Base-by-base conservation (phyloP, 2,888 invertebrate species). In the Adelphocoris suturalis region DNA sequence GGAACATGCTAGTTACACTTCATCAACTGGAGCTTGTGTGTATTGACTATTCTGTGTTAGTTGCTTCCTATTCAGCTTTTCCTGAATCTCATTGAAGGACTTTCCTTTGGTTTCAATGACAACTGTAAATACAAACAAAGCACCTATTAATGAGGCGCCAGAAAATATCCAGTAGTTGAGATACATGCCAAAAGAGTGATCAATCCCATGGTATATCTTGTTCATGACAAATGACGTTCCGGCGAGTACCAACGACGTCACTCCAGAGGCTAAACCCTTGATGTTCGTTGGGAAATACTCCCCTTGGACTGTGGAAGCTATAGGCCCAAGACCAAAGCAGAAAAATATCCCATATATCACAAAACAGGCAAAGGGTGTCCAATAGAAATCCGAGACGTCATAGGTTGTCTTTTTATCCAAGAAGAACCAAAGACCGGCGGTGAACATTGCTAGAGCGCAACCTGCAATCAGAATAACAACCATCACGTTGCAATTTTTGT, bases 21-120 rank as follows among this genome's bases (percentile, higher is more conserved):
- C 68, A 23, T 68, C 68, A 23, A 23, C 68, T 7, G 68, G 68
- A 12, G 68, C 68, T 68, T 68, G 68, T 11, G 19, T 68, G 23
- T 68, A 68, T 57, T 57, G 16, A n/a, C n/a, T n/a, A n/a, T 57
- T 57, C 19, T 68, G 19, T 12, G 4, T 23, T 0, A 23, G 19
- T 68, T 19, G 23, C 13, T 68, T 68, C 68, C 86, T 55, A 78
- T 94, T 94, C 11, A 96, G 93, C 88, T 95, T 94, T 46, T 95
- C 94, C 92, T 96, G 96, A 92, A 96, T 96, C 92, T 95, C 95
- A 80, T 95, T 94, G 92, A 96, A 94, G 3, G 96, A 96, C 92
- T 96, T 96, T 89, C 96, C 96, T 93, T 96, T 96, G 5, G 96
- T 96, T 93, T 96, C 96, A 23, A 96, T 94, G 91, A 94, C 93